A percentile compares a stretch with the other conserved stretches of the same genome.
Evolutionary conservation across 2,888 invertebrate genomes (phyloP).

Genomic region (Bembecia ichneumoniformis): DNA sequence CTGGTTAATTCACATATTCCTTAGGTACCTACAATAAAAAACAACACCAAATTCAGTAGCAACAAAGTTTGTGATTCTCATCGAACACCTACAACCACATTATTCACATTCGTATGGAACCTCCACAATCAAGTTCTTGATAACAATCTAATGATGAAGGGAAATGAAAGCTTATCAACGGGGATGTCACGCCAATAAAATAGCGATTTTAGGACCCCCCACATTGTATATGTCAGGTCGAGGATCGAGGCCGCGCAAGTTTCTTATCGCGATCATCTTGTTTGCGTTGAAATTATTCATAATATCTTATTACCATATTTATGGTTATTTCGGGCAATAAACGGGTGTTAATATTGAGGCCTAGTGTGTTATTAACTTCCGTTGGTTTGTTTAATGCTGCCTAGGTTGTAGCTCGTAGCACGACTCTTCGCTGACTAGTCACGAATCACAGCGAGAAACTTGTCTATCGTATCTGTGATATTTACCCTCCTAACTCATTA

Average conservation of each 20-base stretch:
- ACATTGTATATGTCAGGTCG: constrained; percentile 15
- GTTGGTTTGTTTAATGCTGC: constrained; percentile 8
- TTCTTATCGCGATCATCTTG: constrained; percentile 1
- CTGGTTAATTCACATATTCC: too few species aligned
- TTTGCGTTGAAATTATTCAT: constrained; percentile 19
- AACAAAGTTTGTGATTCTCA: constrained; percentile 3
- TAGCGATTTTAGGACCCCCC: constrained; percentile 38
- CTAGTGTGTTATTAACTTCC: constrained; percentile 28
- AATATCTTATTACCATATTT: constrained; percentile 28
- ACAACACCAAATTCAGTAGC: too few species aligned
- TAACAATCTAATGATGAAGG: constrained; percentile 27
- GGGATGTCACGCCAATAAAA: constrained; percentile 29
- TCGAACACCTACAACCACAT: constrained; percentile 1
- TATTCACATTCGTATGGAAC: constrained; percentile 8
- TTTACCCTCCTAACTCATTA: background rate
- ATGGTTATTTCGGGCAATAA: constrained; percentile 16
- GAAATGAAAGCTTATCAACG: constrained; percentile 26
- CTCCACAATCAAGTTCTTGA: constrained; percentile 16
- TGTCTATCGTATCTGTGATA: background rate
- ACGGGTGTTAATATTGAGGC: constrained; percentile 22
- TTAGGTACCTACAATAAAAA: too few species aligned
- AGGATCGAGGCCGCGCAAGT: constrained; percentile 4
- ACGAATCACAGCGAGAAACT: constrained; percentile 3
- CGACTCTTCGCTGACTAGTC: constrained; percentile 4
- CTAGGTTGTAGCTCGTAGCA: constrained; percentile 4